Conservation (phyloP, 2,888 invertebrate species). For the Stegana nigrithorax region DNA sequence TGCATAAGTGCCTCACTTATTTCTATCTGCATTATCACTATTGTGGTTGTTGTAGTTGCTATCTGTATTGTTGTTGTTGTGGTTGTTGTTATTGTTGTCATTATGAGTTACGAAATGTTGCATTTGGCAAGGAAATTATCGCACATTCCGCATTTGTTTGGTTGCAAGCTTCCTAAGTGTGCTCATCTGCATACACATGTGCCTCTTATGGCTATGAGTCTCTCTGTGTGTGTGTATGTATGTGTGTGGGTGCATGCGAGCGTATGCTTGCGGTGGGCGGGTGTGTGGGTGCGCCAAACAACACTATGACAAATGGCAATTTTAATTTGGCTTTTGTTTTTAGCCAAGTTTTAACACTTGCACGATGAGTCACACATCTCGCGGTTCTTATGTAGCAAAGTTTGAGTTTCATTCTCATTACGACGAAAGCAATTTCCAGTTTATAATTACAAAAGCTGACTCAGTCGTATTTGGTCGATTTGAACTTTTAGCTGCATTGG, state of each 20-base stretch:
- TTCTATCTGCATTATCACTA: conserved; percentile 1
- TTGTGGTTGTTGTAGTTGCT: background rate
- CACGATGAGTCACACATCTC: no score
- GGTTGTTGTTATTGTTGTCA: background rate
- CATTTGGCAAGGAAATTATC: conserved; percentile 12
- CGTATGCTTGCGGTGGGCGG: no score
- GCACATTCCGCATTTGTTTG: background rate
- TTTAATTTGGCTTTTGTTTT: conserved; percentile 55
- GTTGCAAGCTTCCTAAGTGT: background rate
- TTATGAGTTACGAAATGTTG: conserved; percentile 17
- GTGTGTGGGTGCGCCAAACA: background rate
- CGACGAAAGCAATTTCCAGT: conserved; percentile 50
- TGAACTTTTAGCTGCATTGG: no score
- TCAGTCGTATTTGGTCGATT: conserved; percentile 26
- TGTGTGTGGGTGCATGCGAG: conserved; percentile 17
- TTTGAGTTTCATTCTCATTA: conserved; percentile 41
- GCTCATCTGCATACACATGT: background rate
- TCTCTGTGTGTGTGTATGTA: conserved; percentile 9
- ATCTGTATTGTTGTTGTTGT: background rate
- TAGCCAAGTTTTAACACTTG: conserved; percentile 31
- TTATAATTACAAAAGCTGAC: conserved; percentile 59
- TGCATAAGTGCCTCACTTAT: background rate
- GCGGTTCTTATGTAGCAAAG: conserved; percentile 8
- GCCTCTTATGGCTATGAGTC: background rate
- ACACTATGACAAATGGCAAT: conserved; percentile 55